Conservation (phyloP, 2,797 vertebrate genomes). For the Syngnathus acus region DNA sequence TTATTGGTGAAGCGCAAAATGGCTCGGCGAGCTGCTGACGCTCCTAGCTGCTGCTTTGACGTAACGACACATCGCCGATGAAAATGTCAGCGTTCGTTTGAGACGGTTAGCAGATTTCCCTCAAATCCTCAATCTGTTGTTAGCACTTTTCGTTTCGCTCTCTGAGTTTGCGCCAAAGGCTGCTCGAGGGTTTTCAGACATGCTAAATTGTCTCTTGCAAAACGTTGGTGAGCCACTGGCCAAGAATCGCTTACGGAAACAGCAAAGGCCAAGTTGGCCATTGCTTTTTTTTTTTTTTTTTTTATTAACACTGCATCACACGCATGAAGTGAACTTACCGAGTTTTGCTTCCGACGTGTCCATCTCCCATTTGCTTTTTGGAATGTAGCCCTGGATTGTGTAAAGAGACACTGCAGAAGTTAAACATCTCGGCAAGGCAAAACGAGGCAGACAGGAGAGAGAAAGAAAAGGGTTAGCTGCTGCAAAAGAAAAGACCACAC, state of each 20-base stretch:
- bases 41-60: no score
- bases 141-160: no score
- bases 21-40: no score
- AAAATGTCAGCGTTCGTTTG: neutral
- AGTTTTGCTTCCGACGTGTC: conserved; percentile 99
- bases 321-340: conserved; percentile 75
- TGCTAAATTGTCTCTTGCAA: neutral
- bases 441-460: conserved; percentile 25
- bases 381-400: conserved; percentile 98
- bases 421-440: conserved; percentile 65
- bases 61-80: no score
- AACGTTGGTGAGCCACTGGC: neutral
- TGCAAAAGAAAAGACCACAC: conserved; percentile 38
- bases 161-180: no score
- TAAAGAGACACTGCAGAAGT: conserved; percentile 94
- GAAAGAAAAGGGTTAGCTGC: conserved; percentile 29
- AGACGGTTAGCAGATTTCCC: neutral
- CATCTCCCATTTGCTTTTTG: conserved; percentile 99
- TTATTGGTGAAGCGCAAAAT: neutral
- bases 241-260: no score
- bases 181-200: no score
- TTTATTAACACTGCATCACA: no score
- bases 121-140: no score
- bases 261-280: no score
- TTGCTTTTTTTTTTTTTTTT: no score